Base-by-base conservation (phyloP, 2,888 invertebrate genomes). In the Biston stratarius region DNA sequence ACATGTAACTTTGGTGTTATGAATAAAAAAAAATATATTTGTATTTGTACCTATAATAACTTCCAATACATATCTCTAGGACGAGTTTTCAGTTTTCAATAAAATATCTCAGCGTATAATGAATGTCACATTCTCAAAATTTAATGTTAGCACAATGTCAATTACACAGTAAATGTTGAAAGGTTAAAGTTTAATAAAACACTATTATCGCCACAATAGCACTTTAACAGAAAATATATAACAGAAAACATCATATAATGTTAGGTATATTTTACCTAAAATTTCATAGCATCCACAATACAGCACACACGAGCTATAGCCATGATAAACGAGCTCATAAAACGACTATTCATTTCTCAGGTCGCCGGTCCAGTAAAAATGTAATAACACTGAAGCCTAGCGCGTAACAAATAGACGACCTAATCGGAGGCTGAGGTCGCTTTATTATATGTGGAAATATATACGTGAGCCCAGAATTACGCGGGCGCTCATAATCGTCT, bases 361-460 rank as follows among this genome's bases (percentile, higher is more conserved):
- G 66, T 71, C 64, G 49, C 53, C 64, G 66, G 71, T 70, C 65
- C 72, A 67, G 72, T 69, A 67, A 72, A 74, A 72, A 71, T 69
- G 72, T 71, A 74, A 74, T 74, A 72, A 69, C 70, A 60, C 62
- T 64, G 47, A 65, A 45, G 60, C 53, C 65, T 69, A 60, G 45
- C 64, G 58, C 49, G 42, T 69, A 67, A 73, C 72, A 72, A 73
- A 75, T 74, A 71, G 71, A 69, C 66, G 66, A 69, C 64, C 61
- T 73, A 74, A 72, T 70, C 69, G 71, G 45, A 47, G 60, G 55
- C 69, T 65, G 56, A 63, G 72, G 71, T 74, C 69, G 70, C 70
- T 70, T 48, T 67, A 58, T 69, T 71, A 72, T 66, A 71, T 64
- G 62, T 63, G 9, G 40, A 49, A 49, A 42, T 49, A 40, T 42